phyloP scores from a whole-genome alignment of 2,888 invertebrate genomes.

The Watsonalla cultraria region DNA sequence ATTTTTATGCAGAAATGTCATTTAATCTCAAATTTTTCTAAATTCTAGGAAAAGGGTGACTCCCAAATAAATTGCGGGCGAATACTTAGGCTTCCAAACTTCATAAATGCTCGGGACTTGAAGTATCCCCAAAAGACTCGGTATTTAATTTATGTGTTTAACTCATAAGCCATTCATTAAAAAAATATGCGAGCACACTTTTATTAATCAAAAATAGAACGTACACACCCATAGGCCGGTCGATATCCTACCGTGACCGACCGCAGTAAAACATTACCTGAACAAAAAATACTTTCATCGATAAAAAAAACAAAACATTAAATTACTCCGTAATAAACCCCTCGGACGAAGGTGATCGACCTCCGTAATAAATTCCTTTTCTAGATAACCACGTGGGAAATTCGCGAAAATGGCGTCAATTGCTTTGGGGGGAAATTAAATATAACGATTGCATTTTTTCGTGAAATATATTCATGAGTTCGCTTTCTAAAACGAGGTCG shows the following conservation, averaged over 20 bases:
- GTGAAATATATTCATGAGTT: constrained; percentile 22
- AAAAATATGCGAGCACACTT: constrained; percentile 13
- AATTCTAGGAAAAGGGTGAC: too few species aligned
- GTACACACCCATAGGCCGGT: constrained; percentile 37
- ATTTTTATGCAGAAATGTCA: too few species aligned
- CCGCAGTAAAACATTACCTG: constrained; percentile 59
- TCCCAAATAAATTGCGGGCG: too few species aligned
- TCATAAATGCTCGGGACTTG: too few species aligned
- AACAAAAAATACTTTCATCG: constrained; percentile 58
- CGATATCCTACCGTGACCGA: constrained; percentile 71
- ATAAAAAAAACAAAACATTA: constrained; percentile 68
- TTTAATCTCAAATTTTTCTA: too few species aligned
- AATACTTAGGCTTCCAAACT: too few species aligned
- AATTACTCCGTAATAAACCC: constrained; percentile 70
- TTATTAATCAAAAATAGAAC: constrained; percentile 40
- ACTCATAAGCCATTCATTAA: too few species aligned
- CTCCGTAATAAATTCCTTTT: constrained; percentile 39
- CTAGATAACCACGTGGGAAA: constrained; percentile 73
- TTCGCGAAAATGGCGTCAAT: constrained; percentile 44
- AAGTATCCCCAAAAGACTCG: too few species aligned
- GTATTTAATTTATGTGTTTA: too few species aligned
- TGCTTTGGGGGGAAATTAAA: constrained; percentile 21
- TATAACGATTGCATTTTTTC: constrained; percentile 30
- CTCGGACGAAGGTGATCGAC: constrained; percentile 65
- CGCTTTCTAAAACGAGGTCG: constrained; percentile 12